Base-by-base conservation (phyloP, 2,888 invertebrate species). In the Troides aeacus region DNA sequence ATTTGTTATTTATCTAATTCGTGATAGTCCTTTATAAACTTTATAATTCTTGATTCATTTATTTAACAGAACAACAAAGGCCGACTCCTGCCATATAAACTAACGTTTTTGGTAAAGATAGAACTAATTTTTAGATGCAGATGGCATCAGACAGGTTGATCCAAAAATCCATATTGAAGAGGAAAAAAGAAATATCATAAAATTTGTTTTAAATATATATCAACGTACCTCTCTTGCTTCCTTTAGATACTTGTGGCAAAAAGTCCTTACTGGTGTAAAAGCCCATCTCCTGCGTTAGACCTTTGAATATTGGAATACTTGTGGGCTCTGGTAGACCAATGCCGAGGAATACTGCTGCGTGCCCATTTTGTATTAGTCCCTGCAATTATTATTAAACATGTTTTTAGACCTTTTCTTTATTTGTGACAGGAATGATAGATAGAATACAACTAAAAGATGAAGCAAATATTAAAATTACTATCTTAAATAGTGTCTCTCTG, bases 191-290 rank as follows among this genome's bases (percentile, higher is more conserved):
- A 46, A 46, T 46, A 46, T 46, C 15, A 2, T 53, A 12, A 18
- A 53, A 53, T n/a, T 53, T 53, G 53, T 53, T 53, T 15, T 17
- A 50, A 50, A 50, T 18, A 17, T 50, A 53, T 59, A 18, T 12
- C 12, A 15, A 65, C 79, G 81, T 85, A 94, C 97, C 97, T 78
- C 95, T 95, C 87, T 99, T 99, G 82, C 98, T 98, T 30, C 97
- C 97, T 76, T 94, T 93, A 0, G 99, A 94, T 0, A 99, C 99
- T 59, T 94, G 88, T 0, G 99, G 99, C 66, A 99, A 88, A 82
- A 99, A 99, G 74, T 95, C 95, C 86, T 99, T 99, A 62, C 99
- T 99, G 0, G 99, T 99, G 82, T 94, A 99, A 87, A 99, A 99
- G 0, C 99, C 99, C 94, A 96, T 95, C 12, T 95, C 94, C 68